Evolutionary conservation across 2,888 invertebrate genomes (phyloP).

Genomic region (Nowickia ferox): DNA sequence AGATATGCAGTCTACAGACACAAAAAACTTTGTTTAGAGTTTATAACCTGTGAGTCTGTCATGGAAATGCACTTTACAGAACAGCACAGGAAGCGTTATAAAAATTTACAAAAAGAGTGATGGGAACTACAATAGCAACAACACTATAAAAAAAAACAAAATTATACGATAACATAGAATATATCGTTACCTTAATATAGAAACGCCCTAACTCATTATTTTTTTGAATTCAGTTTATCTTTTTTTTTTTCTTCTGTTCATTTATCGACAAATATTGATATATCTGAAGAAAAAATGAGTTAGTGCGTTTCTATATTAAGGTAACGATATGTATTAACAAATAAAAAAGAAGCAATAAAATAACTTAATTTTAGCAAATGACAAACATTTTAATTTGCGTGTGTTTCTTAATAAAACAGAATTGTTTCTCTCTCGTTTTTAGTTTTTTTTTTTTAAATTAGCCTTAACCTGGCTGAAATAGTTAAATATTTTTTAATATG

Average conservation of each 20-base stretch:
- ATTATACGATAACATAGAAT: not conserved
- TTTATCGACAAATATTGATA: no score
- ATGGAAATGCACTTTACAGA: conserved; percentile 35
- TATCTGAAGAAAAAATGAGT: no score
- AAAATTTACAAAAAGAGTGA: conserved; percentile 9
- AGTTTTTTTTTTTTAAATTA: not conserved
- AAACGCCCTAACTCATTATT: no score
- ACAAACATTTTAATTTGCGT: not conserved
- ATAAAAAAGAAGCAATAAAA: not conserved
- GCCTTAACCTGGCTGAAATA: not conserved
- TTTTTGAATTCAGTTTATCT: no score
- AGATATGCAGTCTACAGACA: not conserved
- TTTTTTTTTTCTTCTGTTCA: no score
- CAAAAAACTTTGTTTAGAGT: conserved; percentile 30
- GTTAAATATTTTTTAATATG: not conserved
- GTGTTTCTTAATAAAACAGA: no score
- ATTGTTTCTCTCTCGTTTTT: not conserved
- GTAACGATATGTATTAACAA: not conserved
- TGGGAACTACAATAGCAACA: conserved; percentile 5
- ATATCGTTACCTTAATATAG: no score
- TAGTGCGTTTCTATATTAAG: no score
- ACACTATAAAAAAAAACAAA: conserved; percentile 22
- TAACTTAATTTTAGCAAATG: not conserved
- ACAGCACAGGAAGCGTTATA: conserved; percentile 54
- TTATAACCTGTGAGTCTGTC: conserved; percentile 44